Base-by-base conservation (phyloP, 2,113 vertebrate species). In the Syngnathus typhle region DNA sequence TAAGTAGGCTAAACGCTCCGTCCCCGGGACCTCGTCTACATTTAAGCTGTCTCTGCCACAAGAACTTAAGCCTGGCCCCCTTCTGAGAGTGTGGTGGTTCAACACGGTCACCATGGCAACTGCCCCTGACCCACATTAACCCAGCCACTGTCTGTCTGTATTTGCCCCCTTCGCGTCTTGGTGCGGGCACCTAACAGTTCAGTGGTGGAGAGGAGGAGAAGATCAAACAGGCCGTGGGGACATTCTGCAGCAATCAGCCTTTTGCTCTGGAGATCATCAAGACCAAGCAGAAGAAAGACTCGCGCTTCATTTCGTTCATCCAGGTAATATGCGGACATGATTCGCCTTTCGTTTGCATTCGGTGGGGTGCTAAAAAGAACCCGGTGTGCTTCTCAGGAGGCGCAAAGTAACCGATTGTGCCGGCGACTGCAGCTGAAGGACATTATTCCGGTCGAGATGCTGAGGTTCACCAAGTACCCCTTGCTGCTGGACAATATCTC, bases 401-500 rank as follows among this genome's bases (percentile, higher is more conserved):
- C 97, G 5, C 95, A 99, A 88, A 98, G 97, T 82, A 99, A 98
- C 85, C 93, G 94, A 0, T 90, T 92, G 77, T 99, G 97, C 84
- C 93, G 95, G 58, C 87, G 96, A n/a, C 87, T 98, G 77, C 95
- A 98, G 87, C 90, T 99, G 44, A 99, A 99, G 84, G 97, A 99
- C 88, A 98, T 99, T 80, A 98, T 99, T 87, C 97, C 96, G 60
- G 94, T 95, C 0, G 96, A 99, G 86, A 98, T 98, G 93, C 94
- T 93, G 72, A 93, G 97, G 60, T 90, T 99, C 75, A 98, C 97
- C 10, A 99, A 99, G 78, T 99, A 99, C 83, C 97, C 97, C 2
- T 92, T 99, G 69, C 92, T 99, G 38, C 86, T 98, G 76, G 96
- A 99, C 83, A 98, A 95, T 85, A 98, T 99, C 52, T 93, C 94